Evolutionary conservation across 2,888 invertebrate species (phyloP).

Genomic region (Ptilodon capucinus): DNA sequence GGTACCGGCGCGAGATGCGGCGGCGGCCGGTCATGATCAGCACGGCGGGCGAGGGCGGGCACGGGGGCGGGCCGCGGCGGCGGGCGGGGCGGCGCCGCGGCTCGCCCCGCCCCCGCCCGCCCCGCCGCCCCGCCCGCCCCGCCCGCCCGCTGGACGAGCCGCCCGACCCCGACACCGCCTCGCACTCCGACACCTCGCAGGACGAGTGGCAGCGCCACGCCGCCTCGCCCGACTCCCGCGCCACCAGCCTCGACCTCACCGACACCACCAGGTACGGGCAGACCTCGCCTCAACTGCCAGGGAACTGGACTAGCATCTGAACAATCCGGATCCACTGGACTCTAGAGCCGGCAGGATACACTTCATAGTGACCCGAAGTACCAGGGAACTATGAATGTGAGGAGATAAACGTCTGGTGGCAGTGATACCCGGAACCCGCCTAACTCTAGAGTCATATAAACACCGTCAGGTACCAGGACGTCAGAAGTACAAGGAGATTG

Average conservation of each 20-base stretch:
- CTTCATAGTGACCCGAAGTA: too few species aligned
- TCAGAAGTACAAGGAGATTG: too few species aligned
- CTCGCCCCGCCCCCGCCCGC: constrained; percentile 20
- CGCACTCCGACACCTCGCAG: constrained; percentile 52
- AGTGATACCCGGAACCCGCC: too few species aligned
- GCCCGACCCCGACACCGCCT: constrained; percentile 38
- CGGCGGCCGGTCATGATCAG: constrained; percentile 88
- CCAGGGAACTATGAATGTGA: too few species aligned
- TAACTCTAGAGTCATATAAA: too few species aligned
- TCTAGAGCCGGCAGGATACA: too few species aligned
- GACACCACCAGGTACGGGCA: constrained; percentile 35
- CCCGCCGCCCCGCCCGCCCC: constrained; percentile 37
- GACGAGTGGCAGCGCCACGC: constrained; percentile 57
- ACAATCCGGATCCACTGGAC: too few species aligned
- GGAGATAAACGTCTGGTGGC: too few species aligned
- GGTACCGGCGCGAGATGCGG: constrained; percentile 90
- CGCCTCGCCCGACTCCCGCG: constrained; percentile 25
- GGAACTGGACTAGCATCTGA: too few species aligned
- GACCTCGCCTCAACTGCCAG: not conserved
- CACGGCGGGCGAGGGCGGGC: constrained; percentile 66
- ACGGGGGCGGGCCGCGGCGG: constrained; percentile 35
- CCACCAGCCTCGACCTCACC: constrained; percentile 35
- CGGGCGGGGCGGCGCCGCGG: constrained; percentile 31
- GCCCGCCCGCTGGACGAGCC: constrained; percentile 33
- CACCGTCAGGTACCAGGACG: too few species aligned